Conservation (phyloP, 1,140 invertebrate genomes). For the Anagrus nilaparvatae region DNA sequence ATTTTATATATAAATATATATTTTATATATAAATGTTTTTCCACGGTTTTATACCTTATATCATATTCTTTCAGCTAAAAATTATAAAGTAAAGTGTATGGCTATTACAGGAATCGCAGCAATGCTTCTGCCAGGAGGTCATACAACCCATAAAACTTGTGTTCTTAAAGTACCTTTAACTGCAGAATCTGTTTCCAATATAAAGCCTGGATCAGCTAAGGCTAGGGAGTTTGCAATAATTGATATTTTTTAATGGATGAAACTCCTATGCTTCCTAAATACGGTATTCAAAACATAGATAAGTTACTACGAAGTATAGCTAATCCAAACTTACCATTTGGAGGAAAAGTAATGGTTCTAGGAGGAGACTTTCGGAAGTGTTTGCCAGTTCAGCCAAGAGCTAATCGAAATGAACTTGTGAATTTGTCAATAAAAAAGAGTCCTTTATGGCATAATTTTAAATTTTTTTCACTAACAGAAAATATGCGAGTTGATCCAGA, state of each 20-base stretch:
- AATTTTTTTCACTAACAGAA: conserved; percentile 8
- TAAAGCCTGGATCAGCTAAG: conserved; percentile 23
- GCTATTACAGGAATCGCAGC: conserved; percentile 18
- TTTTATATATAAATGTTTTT: too few relatives aligned
- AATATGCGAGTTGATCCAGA: conserved; percentile 5
- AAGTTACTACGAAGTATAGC: conserved; percentile 9
- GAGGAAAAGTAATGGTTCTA: conserved; percentile 19
- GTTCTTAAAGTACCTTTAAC: conserved; percentile 1
- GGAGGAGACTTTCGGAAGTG: conserved; percentile 20
- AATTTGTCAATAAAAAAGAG: conserved; percentile 14
- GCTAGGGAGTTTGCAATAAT: conserved; percentile 7
- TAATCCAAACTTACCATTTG: conserved; percentile 13
- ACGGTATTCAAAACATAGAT: conserved; percentile 17
- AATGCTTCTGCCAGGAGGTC: conserved; percentile 15
- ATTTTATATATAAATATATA: too few relatives aligned
- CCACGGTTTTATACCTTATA: too few relatives aligned
- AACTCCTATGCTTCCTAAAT: conserved; percentile 18
- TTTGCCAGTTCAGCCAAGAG: conserved; percentile 16
- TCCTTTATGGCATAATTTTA: conserved; percentile 11
- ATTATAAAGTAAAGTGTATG: background rate
- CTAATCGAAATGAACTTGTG: conserved; percentile 17
- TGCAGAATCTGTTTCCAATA: conserved; percentile 3
- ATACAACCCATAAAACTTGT: conserved; percentile 17
- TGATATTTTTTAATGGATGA: conserved; percentile 24
- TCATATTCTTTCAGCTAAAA: background rate